phyloP scores from a whole-genome alignment of 1,140 invertebrate species.

The Popillia japonica region DNA sequence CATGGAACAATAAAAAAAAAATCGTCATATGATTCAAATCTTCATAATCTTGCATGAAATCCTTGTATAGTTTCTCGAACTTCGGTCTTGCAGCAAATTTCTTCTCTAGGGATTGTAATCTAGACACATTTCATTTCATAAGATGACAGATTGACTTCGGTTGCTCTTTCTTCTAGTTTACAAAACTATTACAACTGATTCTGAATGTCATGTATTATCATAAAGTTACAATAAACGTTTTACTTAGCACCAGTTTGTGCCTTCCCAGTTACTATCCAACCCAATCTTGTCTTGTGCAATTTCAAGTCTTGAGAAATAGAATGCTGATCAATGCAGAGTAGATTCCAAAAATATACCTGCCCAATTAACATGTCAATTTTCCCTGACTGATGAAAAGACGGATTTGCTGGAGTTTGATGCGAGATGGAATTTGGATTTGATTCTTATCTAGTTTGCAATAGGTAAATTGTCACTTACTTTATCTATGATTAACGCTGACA shows the following conservation, averaged over 20 bases:
- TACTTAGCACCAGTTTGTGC: background rate
- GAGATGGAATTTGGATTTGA: slow-evolving; percentile 30
- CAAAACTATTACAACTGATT: slow-evolving; percentile 35
- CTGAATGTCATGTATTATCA: background rate
- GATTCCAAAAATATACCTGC: slow-evolving; percentile 54
- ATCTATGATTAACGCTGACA: slow-evolving; percentile 12
- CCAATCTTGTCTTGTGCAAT: slow-evolving; percentile 54
- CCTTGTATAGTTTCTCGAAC: slow-evolving; percentile 40
- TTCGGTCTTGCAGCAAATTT: slow-evolving; percentile 47
- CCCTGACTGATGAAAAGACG: slow-evolving; percentile 47
- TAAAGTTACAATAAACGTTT: slow-evolving; percentile 24
- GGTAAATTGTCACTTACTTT: slow-evolving; percentile 20
- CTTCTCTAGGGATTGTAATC: slow-evolving; percentile 48
- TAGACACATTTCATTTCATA: background rate
- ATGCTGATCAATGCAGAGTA: slow-evolving; percentile 50
- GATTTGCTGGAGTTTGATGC: slow-evolving; percentile 47
- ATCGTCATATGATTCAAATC: slow-evolving; percentile 47
- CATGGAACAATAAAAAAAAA: slow-evolving; percentile 49
- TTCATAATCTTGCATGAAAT: slow-evolving; percentile 55
- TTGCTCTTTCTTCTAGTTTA: slow-evolving; percentile 51
- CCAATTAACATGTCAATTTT: slow-evolving; percentile 54
- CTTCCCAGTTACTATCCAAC: slow-evolving; percentile 49
- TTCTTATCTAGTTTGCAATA: slow-evolving; percentile 22
- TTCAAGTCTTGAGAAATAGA: slow-evolving; percentile 44
- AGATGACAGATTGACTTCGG: background rate